These are phyloP conservation scores for Elephantulus edwardii DNA, from an alignment of 2,113 vertebrate species.

Conservation along the genomic window DNA sequence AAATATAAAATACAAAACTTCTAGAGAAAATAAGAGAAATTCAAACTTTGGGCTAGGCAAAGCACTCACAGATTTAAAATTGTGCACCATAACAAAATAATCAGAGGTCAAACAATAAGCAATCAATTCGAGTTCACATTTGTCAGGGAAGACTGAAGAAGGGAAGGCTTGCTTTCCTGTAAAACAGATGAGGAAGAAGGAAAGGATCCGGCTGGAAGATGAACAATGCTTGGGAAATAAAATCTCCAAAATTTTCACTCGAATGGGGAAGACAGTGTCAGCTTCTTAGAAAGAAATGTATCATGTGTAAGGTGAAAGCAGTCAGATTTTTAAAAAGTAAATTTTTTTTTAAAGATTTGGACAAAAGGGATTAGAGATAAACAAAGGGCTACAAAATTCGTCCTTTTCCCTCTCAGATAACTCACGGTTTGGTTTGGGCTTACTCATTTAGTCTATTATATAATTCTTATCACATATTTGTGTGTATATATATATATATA, in stretches of 20 bases:
- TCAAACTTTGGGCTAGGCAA: not conserved
- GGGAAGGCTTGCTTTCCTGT: not conserved
- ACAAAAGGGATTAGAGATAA: not conserved
- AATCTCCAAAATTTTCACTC: not conserved
- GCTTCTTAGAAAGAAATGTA: too few relatives aligned
- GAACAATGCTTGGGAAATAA: not conserved
- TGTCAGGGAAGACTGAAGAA: not conserved
- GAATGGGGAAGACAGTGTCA: not conserved
- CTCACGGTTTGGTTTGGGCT: not conserved
- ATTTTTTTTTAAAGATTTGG: not conserved
- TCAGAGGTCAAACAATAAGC: not conserved
- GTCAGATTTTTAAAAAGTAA: too few relatives aligned
- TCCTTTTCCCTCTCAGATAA: not conserved
- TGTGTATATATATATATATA: too few relatives aligned
- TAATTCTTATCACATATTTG: not conserved
- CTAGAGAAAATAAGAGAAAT: not conserved
- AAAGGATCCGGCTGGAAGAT: rapidly evolving
- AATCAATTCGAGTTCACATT: not conserved
- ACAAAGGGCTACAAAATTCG: not conserved
- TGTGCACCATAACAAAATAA: not conserved
- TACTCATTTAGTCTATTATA: not conserved
- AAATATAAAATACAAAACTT: not conserved
- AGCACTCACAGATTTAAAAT: not conserved
- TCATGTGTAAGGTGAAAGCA: not conserved
- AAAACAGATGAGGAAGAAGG: not conserved